A percentile compares a stretch with the other conserved stretches of the same genome.
Conservation (phyloP, 2,797 vertebrate genomes). For the Chrosomus eos region DNA sequence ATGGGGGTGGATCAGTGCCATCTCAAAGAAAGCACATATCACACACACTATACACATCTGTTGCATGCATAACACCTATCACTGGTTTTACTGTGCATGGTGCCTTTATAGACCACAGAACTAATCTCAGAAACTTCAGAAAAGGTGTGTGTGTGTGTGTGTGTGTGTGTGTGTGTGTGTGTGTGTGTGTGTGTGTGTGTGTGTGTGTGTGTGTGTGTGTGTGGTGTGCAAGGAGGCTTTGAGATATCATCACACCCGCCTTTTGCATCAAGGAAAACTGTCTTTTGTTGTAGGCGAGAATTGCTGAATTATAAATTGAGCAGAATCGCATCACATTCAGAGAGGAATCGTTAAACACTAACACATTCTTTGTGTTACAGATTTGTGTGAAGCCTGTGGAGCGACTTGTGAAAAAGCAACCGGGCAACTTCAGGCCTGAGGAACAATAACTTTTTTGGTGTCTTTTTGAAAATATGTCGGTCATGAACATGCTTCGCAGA, state of each 20-base stretch:
- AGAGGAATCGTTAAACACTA: conserved; percentile 30
- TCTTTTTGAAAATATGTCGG: neutral
- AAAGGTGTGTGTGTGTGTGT: neutral
- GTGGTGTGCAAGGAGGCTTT: conserved; percentile 23
- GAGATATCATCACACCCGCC: neutral
- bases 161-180: too few relatives aligned
- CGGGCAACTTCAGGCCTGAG: neutral
- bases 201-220: too few relatives aligned
- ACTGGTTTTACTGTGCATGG: neutral
- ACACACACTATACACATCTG: neutral
- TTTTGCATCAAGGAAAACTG: conserved; percentile 18
- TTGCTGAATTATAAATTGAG: conserved; percentile 29
- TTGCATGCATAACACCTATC: neutral
- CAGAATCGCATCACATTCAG: conserved; percentile 1
- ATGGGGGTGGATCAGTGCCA: neutral
- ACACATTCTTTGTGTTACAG: conserved; percentile 24
- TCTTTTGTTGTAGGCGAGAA: conserved; percentile 8
- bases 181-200: too few relatives aligned
- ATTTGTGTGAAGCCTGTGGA: conserved; percentile 24
- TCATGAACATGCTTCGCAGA: neutral
- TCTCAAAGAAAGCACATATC: neutral
- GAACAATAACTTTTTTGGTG: neutral
- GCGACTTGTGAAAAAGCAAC: neutral
- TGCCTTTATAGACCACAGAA: neutral
- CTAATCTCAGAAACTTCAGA: neutral